Base-by-base conservation (phyloP, 2,113 vertebrate species). In the Podarcis cretensis region DNA sequence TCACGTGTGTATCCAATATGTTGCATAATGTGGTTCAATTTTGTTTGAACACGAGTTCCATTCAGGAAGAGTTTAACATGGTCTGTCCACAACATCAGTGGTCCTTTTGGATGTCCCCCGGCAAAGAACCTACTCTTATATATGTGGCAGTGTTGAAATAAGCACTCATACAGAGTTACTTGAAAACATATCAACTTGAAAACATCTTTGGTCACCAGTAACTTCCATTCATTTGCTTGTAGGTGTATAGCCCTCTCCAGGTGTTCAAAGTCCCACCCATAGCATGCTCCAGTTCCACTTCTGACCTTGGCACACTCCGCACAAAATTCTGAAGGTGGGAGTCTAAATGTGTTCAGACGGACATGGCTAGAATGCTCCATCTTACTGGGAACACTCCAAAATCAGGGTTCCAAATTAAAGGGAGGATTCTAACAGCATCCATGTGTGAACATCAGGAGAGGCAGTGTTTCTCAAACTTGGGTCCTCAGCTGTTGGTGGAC, bases 31-130 rank as follows among this genome's bases (percentile, higher is more conserved):
- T 13, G 54, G 13, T 27, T 3, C 71, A 0, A 1, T 71, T 85
- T 89, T 54, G 2, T 75, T 0, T 0, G 73, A n/a, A 12, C 27
- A 23, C 5, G 3, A 32, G 48, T 35, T 18, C 3, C 0, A 0
- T 9, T 40, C 2, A 16, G 57, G 13, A 87, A 59, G 54, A 81
- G 66, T 73, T 54, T 59, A 71, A 2, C 48, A 57, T n/a, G 48
- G n/a, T 9, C 21, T 30, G 14, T 59, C 57, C 84, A 21, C 35
- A 20, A n/a, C 40, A 10, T 27, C 16, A 35, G 6, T 73, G 59
- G 66, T 23, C 43, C n/a, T 35, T 87, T 85, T 35, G 54, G 13
- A 85, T 74, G 32, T 37, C n/a, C 69, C 12, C 14, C 23, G n/a
- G 2, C 5, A n/a, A 37, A 16, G 40, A 85, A 76, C 18, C n/a